A percentile compares a stretch with the other conserved stretches of the same genome.
phyloP scores from a whole-genome alignment of 2,113 vertebrate genomes.

The Campylorhamphus procurvoides region DNA sequence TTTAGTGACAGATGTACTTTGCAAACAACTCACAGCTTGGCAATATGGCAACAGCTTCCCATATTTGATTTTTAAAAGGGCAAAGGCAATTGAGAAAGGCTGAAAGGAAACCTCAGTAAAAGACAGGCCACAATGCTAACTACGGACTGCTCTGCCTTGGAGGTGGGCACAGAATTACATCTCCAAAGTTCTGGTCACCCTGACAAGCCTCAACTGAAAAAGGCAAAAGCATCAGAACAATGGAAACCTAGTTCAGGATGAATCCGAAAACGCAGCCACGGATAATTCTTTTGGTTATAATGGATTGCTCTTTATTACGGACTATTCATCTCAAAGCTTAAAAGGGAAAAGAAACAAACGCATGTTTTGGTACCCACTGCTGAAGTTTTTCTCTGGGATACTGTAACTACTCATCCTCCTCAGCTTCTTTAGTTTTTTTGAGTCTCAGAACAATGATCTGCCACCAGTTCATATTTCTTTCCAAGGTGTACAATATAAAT shows the following conservation, averaged over 20 bases:
- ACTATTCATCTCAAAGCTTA: neutral
- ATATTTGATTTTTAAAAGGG: neutral
- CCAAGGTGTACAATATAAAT: neutral
- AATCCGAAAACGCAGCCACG: neutral
- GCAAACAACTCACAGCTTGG: neutral
- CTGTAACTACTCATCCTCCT: neutral
- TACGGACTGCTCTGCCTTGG: neutral
- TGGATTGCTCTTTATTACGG: neutral
- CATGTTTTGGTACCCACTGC: neutral
- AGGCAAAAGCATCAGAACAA: neutral
- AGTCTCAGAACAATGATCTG: neutral
- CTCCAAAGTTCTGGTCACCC: neutral
- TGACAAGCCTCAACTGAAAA: neutral
- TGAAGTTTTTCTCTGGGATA: neutral
- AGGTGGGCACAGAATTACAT: neutral
- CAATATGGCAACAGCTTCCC: neutral
- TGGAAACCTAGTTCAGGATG: neutral
- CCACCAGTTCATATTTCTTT: neutral
- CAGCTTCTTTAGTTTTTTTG: neutral
- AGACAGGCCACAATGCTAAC: neutral
- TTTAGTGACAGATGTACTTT: neutral
- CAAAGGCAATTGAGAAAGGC: neutral
- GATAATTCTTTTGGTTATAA: neutral
- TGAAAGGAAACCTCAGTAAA: neutral
- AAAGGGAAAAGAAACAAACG: neutral